Conservation (phyloP, 1,140 invertebrate species). For the Galleria mellonella region DNA sequence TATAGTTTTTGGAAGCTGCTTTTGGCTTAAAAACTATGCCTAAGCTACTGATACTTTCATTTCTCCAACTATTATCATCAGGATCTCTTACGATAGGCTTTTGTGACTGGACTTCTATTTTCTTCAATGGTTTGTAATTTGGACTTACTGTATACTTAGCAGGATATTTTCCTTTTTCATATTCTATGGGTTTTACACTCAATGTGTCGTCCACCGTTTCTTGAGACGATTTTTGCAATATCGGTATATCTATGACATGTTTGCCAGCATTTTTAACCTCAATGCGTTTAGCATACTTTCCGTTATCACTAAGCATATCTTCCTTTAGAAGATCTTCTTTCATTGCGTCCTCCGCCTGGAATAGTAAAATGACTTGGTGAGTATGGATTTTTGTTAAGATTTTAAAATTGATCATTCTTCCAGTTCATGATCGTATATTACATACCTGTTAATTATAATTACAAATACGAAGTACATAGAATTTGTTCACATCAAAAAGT, state of each 20-base stretch:
- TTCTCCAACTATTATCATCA: constrained; percentile 66
- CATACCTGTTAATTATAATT: no score
- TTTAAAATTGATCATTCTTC: no score
- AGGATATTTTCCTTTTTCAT: constrained; percentile 31
- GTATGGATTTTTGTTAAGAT: no score
- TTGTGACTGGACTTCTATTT: constrained; percentile 51
- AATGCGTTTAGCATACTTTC: constrained; percentile 22
- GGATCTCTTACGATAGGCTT: constrained; percentile 53
- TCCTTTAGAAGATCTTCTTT: constrained; percentile 50
- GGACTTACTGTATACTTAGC: constrained; percentile 42
- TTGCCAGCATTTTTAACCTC: no score
- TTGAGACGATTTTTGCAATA: no score
- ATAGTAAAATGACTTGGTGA: constrained; percentile 7
- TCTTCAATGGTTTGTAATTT: constrained; percentile 58
- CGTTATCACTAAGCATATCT: constrained; percentile 32
- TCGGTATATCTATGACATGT: no score
- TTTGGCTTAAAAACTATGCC: constrained; percentile 67
- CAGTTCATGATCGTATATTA: no score
- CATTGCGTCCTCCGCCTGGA: constrained; percentile 45
- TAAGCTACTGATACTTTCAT: constrained; percentile 59
- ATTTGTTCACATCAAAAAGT: no score
- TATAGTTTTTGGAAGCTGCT: constrained; percentile 60
- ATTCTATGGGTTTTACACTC: constrained; percentile 34
- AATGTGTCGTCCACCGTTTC: constrained; percentile 5
- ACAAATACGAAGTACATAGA: no score